Evolutionary conservation across 2,113 vertebrate genomes (phyloP).

Genomic region (Oceanodroma tethys): DNA sequence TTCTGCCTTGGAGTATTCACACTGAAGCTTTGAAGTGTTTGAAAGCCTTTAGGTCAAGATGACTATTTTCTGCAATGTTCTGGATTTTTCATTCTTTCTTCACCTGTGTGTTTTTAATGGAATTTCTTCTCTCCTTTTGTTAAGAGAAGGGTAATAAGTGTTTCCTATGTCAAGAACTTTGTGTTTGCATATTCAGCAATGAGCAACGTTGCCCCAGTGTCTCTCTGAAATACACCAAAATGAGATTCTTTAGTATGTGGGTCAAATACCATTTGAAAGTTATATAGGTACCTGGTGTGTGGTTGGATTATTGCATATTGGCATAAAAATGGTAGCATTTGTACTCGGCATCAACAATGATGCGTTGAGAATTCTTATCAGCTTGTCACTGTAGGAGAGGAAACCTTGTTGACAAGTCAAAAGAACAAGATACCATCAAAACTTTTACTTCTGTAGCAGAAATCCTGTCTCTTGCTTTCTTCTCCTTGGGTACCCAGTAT

Average conservation of each 20-base stretch:
- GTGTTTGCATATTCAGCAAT: not conserved
- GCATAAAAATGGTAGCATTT: not conserved
- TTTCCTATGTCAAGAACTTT: not conserved
- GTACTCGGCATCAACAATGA: not conserved
- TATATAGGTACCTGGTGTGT: fast-evolving
- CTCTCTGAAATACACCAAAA: not conserved
- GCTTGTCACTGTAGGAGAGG: not conserved
- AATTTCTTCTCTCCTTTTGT: not conserved
- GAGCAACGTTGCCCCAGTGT: fast-evolving
- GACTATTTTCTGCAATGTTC: fast-evolving
- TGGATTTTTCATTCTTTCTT: not conserved
- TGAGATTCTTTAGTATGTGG: not conserved
- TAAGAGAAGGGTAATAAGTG: fast-evolving
- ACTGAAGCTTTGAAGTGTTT: fast-evolving
- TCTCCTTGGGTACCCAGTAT: fast-evolving
- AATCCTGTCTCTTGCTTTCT: not conserved
- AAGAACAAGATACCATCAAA: not conserved
- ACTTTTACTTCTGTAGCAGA: not conserved
- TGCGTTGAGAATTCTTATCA: not conserved
- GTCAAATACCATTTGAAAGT: not conserved
- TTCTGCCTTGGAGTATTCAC: fast-evolving
- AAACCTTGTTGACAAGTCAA: not conserved
- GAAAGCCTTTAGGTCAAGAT: not conserved
- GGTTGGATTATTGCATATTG: not conserved
- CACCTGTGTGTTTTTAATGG: not conserved